Base-by-base conservation (phyloP, 2,888 invertebrate species). In the Pycnomerus fuliginosus region DNA sequence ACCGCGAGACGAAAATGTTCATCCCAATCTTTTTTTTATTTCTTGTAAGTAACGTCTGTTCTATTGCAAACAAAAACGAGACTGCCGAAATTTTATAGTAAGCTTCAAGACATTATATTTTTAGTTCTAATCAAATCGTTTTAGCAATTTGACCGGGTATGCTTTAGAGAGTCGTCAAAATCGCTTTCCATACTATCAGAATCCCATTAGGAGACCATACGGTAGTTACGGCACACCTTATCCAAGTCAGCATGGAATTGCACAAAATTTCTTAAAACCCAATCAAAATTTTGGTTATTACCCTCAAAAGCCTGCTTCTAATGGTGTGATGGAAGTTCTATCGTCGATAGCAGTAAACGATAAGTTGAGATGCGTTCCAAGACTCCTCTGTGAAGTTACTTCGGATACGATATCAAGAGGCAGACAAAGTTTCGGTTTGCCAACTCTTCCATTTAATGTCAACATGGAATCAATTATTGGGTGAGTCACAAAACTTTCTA, bases 341-440 rank as follows among this genome's bases (percentile, higher is more conserved):
- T 74, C 76, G 56, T 79, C 82, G 48, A 80, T 85, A 56, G 76
- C 82, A 11, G 74, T 76, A 57, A 83, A 87, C 68, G 90, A 90
- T 67, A 87, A 88, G 66, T 77, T 82, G 58, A 82, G 85, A 61
- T 90, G 90, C 69, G 86, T 90, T 46, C 85, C 89, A 2, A 77
- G 87, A 64, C 75, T 90, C 55, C 74, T 90, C 48, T 90, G 90
- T 63, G 89, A 90, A 70, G 79, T 87, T 36, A 84, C 87, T 73
- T 80, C 59, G 72, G 77, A 80, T n/a, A 67, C 67, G 20, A 62
- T 69, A 33, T 58, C 58, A 33, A 51, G 60, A 28, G 53, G 58
- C 51, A 61, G 44, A 52, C 75, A 50, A 46, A 33, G 38, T 12
- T 52, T 45, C 28, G 22, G 52, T 20, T 33, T 47, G 24, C 37